Evolutionary conservation across 2,888 invertebrate genomes (phyloP).

Genomic region (Adelphocoris suturalis): DNA sequence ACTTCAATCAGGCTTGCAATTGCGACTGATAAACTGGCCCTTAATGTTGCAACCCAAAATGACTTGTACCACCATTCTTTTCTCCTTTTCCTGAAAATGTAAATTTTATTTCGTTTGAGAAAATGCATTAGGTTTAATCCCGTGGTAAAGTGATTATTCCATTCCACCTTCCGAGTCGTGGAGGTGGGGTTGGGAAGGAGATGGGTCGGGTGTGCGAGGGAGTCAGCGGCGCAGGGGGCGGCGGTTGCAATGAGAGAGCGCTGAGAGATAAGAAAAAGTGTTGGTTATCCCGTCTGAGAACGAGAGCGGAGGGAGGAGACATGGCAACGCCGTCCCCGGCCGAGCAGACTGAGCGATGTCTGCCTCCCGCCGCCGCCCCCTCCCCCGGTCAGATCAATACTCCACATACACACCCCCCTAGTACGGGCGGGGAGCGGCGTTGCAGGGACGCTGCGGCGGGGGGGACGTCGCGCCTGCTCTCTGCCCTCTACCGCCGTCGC

Average conservation of each 20-base stretch:
- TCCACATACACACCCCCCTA: not conserved
- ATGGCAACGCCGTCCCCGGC: conserved; percentile 61
- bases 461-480: conserved; percentile 3
- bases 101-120: too few species aligned
- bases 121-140: too few species aligned
- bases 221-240: not conserved
- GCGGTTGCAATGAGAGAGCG: conserved; percentile 18
- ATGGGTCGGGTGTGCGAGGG: not conserved
- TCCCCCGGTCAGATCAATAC: conserved; percentile 34
- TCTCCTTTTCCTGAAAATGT: too few species aligned
- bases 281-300: conserved; percentile 60
- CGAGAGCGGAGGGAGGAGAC: conserved; percentile 43
- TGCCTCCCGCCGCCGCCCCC: conserved; percentile 38
- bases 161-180: too few species aligned
- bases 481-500: not conserved
- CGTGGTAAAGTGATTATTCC: not conserved
- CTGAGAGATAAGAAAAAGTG: conserved; percentile 46
- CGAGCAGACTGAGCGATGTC: conserved; percentile 58
- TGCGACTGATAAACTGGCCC: too few species aligned
- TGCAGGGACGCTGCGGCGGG: not conserved
- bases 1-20: too few species aligned
- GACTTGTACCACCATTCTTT: too few species aligned
- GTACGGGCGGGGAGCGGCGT: too few species aligned
- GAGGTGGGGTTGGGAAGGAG: not conserved
- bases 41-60: too few species aligned